Evolutionary conservation across 2,888 invertebrate genomes (phyloP), one percentile per base, ranked within the genome.

Genomic region (Macroteleia sp.): DNA sequence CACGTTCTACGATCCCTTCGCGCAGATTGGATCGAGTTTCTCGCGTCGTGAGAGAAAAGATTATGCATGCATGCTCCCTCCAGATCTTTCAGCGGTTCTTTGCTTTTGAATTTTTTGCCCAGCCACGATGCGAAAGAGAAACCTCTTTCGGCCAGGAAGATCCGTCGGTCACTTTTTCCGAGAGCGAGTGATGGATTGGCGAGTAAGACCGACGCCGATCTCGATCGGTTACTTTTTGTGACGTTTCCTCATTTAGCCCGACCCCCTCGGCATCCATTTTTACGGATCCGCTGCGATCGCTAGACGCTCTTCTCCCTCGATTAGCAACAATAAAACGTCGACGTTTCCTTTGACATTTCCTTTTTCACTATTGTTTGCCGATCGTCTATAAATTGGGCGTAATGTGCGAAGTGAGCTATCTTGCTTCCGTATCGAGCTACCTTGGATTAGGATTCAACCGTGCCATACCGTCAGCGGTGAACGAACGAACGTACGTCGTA

Each of bases 21-120:
- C 77, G 81, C 74, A 88, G 90, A 90, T 90, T 89, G 89, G 89
- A 88, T 90, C 89, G 88, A 88, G 88, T 90, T 90, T 90, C 90
- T 89, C 86, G 88, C 86, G 86, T 89, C 88, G 87, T 86, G 87
- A 85, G 87, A 88, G 86, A 86, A 85, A 87, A 87, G 85, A 85
- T 83, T 81, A 81, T 62, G 61, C 74, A 50, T 56, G 61, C 44
- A 66, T 25, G 44, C 50, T 46, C 67, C 69, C 70, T 34, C 61
- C 77, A n/a, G 61, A 59, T 70, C 56, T 56, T 62, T 48, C 57
- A 59, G 57, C 59, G 54, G 41, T n/a, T n/a, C 69, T 66, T 61
- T 73, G 14, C 73, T 62, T 82, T 73, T 82, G n/a, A n/a, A n/a
- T n/a, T n/a, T n/a, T n/a, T n/a, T n/a, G n/a, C n/a, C n/a, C n/a